These are phyloP conservation scores for Hexactinellida sp. DNA, from an alignment of 37 sponge, comb jelly and placozoan species.

Conservation along the genomic window DNA sequence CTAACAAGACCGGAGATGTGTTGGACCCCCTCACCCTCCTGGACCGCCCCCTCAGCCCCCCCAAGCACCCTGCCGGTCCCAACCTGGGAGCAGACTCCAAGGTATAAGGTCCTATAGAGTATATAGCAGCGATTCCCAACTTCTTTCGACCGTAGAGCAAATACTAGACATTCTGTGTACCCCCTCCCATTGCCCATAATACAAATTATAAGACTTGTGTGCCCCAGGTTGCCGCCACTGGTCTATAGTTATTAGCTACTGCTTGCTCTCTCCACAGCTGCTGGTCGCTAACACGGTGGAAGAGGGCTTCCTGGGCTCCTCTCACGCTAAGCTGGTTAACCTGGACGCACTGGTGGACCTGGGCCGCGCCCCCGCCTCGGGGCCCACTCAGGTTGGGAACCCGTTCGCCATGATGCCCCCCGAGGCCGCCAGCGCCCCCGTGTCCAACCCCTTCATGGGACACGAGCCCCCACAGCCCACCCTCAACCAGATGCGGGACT, in stretches of 20 bases:
- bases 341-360: slow-evolving; percentile 36
- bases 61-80: slow-evolving; percentile 21
- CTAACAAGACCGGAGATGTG: not conserved
- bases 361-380: slow-evolving; percentile 14
- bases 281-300: slow-evolving; percentile 28
- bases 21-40: slow-evolving; percentile 25
- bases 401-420: slow-evolving; percentile 1
- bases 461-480: not conserved
- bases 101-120: not conserved
- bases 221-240: no score
- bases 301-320: slow-evolving; percentile 54
- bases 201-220: no score
- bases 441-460: not conserved
- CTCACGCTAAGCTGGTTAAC: slow-evolving; percentile 48
- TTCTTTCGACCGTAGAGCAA: no score
- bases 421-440: not conserved
- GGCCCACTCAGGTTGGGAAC: not conserved
- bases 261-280: not conserved
- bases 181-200: no score
- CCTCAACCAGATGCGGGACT: not conserved
- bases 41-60: slow-evolving; percentile 31
- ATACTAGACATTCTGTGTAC: no score
- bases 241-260: not conserved
- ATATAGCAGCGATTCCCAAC: no score
- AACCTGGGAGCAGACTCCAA: not conserved